Conservation (phyloP, 2,113 vertebrate species). For the Myrmophylax atrothorax region DNA sequence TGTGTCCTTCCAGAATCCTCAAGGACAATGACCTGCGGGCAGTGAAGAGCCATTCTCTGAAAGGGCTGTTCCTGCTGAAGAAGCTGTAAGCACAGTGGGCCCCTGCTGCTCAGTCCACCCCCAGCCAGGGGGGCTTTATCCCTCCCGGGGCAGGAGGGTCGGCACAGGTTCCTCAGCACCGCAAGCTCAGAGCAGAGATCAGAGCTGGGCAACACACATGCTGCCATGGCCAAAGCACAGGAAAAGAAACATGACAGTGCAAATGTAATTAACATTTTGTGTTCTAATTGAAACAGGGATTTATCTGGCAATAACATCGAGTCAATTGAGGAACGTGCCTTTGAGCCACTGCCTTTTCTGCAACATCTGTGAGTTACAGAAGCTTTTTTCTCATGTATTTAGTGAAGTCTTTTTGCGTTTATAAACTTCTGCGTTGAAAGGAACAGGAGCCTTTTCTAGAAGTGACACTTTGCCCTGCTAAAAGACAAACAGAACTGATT, state of each 20-base stretch:
- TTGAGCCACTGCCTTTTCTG: constrained; percentile 61
- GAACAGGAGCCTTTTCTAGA: neutral
- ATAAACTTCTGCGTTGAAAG: neutral
- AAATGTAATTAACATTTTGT: neutral
- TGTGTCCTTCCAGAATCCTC: constrained; percentile 42
- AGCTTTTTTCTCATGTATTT: neutral
- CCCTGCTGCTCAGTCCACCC: neutral
- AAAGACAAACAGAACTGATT: neutral
- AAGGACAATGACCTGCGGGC: constrained; percentile 27
- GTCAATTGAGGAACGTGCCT: constrained; percentile 28
- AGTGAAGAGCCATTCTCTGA: constrained; percentile 36
- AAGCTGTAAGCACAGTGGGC: constrained; percentile 44
- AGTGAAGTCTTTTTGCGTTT: neutral
- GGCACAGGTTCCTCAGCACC: neutral
- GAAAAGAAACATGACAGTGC: neutral
- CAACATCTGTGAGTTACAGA: constrained; percentile 52
- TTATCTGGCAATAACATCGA: constrained; percentile 62
- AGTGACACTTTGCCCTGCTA: neutral
- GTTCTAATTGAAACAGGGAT: constrained; percentile 58
- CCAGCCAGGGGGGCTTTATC: neutral
- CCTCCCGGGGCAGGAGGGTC: neutral
- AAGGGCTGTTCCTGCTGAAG: constrained; percentile 58
- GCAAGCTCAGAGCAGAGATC: neutral
- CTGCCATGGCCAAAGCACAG: neutral
- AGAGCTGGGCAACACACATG: neutral